Conservation (phyloP, 2,888 invertebrate genomes). For the Theretra japonica region DNA sequence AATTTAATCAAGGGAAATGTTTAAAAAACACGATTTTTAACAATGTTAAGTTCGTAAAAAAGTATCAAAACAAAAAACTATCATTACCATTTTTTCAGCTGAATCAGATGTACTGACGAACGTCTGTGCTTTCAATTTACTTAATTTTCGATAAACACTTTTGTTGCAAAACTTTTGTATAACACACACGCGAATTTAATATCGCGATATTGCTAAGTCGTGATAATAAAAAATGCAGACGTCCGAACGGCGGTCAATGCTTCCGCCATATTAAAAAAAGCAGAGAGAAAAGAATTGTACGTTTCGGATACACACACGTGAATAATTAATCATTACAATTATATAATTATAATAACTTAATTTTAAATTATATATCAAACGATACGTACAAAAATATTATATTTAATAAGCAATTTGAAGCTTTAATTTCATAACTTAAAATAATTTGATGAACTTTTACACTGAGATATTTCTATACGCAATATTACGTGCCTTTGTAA, state of each 20-base stretch:
- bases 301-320: slow-evolving; percentile 52
- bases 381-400: neutral
- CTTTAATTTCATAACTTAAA: no score
- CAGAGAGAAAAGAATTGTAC: slow-evolving; percentile 68
- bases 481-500: no score
- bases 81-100: slow-evolving; percentile 82
- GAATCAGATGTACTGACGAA: slow-evolving; percentile 50
- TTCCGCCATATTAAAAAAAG: slow-evolving; percentile 83
- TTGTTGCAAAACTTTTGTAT: slow-evolving; percentile 55
- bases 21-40: slow-evolving; percentile 65
- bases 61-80: slow-evolving; percentile 86
- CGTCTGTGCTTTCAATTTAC: slow-evolving; percentile 37
- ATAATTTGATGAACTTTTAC: no score
- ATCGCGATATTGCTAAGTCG: slow-evolving; percentile 59
- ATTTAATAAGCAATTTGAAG: no score
- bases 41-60: slow-evolving; percentile 80
- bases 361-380: neutral
- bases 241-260: slow-evolving; percentile 80
- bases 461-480: no score
- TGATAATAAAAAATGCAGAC: slow-evolving; percentile 70
- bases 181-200: slow-evolving; percentile 59
- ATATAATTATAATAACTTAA: neutral
- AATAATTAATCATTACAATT: slow-evolving; percentile 3
- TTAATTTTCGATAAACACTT: slow-evolving; percentile 48
- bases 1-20: slow-evolving; percentile 48